Conservation (phyloP, 2,888 invertebrate genomes). For the Pycnomerus fuliginosus region DNA sequence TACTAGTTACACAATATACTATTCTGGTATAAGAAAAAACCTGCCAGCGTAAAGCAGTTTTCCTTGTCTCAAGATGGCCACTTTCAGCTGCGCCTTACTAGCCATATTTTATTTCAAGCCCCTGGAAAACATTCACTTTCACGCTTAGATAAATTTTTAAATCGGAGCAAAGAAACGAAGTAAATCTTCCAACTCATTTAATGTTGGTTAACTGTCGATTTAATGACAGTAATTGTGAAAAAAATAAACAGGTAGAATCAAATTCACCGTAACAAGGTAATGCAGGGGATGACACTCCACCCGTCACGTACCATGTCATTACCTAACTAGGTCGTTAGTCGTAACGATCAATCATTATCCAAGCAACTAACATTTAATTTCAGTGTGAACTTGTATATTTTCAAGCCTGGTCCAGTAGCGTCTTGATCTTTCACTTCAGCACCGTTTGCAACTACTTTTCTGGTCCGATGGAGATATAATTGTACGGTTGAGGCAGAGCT, state of each 20-base stretch:
- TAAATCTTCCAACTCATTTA: too few relatives aligned
- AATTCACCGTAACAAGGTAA: constrained; percentile 39
- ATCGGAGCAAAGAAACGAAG: too few relatives aligned
- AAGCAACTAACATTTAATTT: constrained; percentile 41
- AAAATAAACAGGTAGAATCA: constrained; percentile 38
- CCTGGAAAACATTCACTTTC: too few relatives aligned
- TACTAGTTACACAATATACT: too few relatives aligned
- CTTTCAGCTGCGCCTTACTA: too few relatives aligned
- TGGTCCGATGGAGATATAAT: constrained; percentile 33
- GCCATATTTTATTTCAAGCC: too few relatives aligned
- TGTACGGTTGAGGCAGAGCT: constrained; percentile 38
- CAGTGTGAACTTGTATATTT: constrained; percentile 37
- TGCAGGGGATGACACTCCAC: constrained; percentile 40
- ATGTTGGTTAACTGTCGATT: too few relatives aligned
- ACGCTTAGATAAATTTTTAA: too few relatives aligned
- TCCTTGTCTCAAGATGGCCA: too few relatives aligned
- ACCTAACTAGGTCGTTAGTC: constrained; percentile 39
- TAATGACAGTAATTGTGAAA: constrained; percentile 26
- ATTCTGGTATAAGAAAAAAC: too few relatives aligned
- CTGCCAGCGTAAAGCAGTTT: too few relatives aligned
- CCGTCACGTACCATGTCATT: constrained; percentile 43
- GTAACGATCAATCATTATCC: constrained; percentile 44
- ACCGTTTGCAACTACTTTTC: constrained; percentile 21
- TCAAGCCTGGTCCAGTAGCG: constrained; percentile 29
- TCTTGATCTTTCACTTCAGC: constrained; percentile 24